Evolutionary conservation across 92 coral and sea anemone species (phyloP).

Genomic region (Blastomussa wellsi): DNA sequence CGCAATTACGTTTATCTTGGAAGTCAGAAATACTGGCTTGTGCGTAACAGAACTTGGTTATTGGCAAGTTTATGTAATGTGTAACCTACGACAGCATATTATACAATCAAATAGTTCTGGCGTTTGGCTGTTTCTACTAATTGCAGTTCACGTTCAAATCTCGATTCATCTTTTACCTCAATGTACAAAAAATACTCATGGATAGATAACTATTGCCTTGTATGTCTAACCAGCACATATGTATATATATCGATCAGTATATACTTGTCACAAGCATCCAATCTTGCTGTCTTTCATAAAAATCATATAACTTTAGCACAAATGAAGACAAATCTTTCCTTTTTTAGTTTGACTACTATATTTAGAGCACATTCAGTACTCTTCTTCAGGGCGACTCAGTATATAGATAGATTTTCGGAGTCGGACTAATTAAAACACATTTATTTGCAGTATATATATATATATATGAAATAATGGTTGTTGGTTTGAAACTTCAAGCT

Average conservation of each 20-base stretch:
- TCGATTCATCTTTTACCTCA: background rate
- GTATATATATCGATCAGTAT: too few relatives aligned
- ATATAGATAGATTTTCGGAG: too few relatives aligned
- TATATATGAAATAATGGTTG: background rate
- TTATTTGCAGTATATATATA: background rate
- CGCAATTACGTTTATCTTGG: background rate
- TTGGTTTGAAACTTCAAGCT: background rate
- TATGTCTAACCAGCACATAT: too few relatives aligned
- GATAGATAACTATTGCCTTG: too few relatives aligned
- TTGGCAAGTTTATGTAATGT: background rate
- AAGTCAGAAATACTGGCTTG: background rate
- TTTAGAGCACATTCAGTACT: too few relatives aligned
- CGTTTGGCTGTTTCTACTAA: background rate
- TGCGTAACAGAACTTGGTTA: background rate
- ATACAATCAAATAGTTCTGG: background rate
- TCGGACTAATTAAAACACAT: too few relatives aligned
- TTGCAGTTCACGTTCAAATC: background rate
- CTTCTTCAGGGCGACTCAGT: too few relatives aligned
- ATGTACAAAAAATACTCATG: background rate
- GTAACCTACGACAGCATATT: background rate
- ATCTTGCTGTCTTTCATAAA: too few relatives aligned
- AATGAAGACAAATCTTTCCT: too few relatives aligned
- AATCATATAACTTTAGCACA: too few relatives aligned
- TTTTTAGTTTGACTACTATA: too few relatives aligned
- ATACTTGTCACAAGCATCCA: too few relatives aligned